Evolutionary conservation across 1,140 invertebrate species (phyloP), one percentile per base, ranked within the genome.

Genomic region (Aphaenogaster rudis): DNA sequence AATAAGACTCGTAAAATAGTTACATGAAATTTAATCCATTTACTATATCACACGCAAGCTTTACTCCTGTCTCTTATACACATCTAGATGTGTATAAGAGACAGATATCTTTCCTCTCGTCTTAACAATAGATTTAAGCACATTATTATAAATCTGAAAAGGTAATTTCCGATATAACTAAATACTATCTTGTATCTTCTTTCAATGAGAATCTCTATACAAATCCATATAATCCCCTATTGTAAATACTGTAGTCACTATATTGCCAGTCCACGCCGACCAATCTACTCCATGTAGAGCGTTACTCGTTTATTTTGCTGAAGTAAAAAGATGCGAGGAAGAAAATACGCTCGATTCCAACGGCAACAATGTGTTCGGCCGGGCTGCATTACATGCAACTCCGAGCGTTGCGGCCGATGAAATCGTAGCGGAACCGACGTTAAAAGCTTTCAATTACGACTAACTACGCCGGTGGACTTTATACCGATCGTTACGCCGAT

Each of bases 401-500:
- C 61, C 28, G 17, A 66, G 28, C 28, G 28, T 50, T 50, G 77
- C 59, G 59, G 61, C 42, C 17, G 77, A 79, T 79, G 45, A 63
- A 79, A 79, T 79, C 61, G 61, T 79, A 79, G 45, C 77, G 59
- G 59, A n/a, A 66, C 42, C 77, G 17, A 79, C 45, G 59, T 66
- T 79, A 79, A 79, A 66, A 79, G 77, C 77, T 79, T 79, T 66
- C 77, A 79, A 79, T 79, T 64, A 66, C 77, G 77, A 48, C 42
- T 79, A 79, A 79, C 77, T 79, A 45, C 42, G 33, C 42, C 17
- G 17, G 61, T 61, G 15, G 77, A 66, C 42, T 79, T 79, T 79
- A 79, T 66, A 45, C 52, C 66, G 79, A 82, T 88, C 74, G 74
- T 88, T 86, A 80, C 81, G 28, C 71, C 71, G 87, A 88, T 72